phyloP scores from a whole-genome alignment of 2,888 invertebrate genomes.

The Hipparchia sbordonii region DNA sequence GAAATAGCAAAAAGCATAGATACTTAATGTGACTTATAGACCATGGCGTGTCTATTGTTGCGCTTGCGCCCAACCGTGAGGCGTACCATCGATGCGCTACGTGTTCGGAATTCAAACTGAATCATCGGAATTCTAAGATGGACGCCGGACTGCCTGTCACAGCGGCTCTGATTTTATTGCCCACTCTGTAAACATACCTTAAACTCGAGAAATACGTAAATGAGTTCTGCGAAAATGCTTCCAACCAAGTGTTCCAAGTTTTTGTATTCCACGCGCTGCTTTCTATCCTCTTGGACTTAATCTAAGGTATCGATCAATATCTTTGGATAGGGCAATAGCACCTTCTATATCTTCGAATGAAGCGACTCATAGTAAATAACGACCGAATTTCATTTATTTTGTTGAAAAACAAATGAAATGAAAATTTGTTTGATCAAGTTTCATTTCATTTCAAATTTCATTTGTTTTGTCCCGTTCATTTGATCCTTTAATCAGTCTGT shows the following conservation, averaged over 20 bases:
- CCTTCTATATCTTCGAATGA: too few species aligned
- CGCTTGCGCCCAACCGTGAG: constrained; percentile 25
- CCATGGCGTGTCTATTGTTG: constrained; percentile 21
- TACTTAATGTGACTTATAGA: background rate
- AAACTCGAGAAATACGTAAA: constrained; percentile 42
- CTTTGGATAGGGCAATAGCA: background rate
- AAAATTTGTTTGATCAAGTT: too few species aligned
- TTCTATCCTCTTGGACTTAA: constrained; percentile 5
- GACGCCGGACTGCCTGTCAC: constrained; percentile 60
- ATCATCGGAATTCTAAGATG: constrained; percentile 71
- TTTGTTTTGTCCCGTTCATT: too few species aligned
- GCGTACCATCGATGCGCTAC: constrained; percentile 49
- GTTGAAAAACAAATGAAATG: too few species aligned
- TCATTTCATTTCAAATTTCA: too few species aligned
- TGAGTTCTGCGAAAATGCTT: constrained; percentile 38
- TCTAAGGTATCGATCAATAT: constrained; percentile 6
- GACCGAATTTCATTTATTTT: too few species aligned
- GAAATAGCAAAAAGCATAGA: background rate
- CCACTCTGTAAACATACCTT: constrained; percentile 37
- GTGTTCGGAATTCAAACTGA: constrained; percentile 70
- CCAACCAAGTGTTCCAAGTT: constrained; percentile 1
- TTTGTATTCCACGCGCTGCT: constrained; percentile 34
- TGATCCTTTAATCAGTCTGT: too few species aligned
- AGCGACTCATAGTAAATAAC: too few species aligned
- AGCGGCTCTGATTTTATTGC: constrained; percentile 45